These are phyloP conservation scores for Andrena bicolor DNA, from an alignment of 2,888 invertebrate species.

Conservation along the genomic window DNA sequence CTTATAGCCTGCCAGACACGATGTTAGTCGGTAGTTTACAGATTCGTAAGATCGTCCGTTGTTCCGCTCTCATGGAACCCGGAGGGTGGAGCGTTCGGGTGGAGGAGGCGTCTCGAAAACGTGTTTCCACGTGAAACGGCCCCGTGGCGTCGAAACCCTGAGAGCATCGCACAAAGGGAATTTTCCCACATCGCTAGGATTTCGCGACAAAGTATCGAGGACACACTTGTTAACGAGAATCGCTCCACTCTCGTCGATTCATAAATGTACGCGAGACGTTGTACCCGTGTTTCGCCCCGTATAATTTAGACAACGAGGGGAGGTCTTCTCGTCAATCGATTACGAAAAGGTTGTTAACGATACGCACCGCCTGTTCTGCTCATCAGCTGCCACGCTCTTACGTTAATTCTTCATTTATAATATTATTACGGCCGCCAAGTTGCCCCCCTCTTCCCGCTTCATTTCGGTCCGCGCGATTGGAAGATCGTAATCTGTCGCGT, in stretches of 20 bases:
- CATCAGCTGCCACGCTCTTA: constrained; percentile 5
- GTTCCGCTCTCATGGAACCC: constrained; percentile 51
- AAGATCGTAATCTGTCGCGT: constrained; percentile 58
- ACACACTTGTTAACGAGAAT: neutral
- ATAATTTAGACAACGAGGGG: neutral
- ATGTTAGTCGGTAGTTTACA: constrained; percentile 51
- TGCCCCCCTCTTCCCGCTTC: neutral
- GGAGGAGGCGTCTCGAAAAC: constrained; percentile 32
- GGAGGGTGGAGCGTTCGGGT: constrained; percentile 49
- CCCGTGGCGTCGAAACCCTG: neutral
- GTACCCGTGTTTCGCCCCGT: neutral
- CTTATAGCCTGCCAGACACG: constrained; percentile 7
- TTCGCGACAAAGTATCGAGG: neutral
- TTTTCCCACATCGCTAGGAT: constrained; percentile 6
- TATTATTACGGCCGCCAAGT: constrained; percentile 35
- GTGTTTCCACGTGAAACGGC: constrained; percentile 25
- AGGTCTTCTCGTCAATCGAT: neutral
- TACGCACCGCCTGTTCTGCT: neutral
- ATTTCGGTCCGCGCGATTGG: constrained; percentile 42
- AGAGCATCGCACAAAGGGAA: neutral
- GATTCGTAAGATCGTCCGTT: constrained; percentile 60
- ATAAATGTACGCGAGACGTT: neutral
- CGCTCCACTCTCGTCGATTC: constrained; percentile 3
- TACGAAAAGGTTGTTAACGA: constrained; percentile 35
- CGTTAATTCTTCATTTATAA: constrained; percentile 50